Evolutionary conservation across 2,888 invertebrate genomes (phyloP).

Genomic region (Euplagia quadripunctaria): DNA sequence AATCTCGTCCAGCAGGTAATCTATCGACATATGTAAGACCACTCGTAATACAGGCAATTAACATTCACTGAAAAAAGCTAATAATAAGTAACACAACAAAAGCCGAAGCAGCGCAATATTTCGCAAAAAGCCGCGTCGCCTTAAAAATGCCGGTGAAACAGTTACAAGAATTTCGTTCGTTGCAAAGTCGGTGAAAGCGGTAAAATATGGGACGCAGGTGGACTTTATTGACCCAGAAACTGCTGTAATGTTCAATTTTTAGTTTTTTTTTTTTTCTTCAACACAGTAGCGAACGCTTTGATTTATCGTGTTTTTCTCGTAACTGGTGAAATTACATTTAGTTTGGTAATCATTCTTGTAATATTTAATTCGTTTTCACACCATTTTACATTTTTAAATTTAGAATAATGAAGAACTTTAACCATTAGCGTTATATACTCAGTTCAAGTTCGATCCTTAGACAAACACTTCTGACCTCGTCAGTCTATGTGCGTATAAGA

Average conservation of each 20-base stretch:
- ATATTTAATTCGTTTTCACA: neutral
- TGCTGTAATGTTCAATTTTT: constrained; percentile 41
- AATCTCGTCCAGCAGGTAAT: neutral
- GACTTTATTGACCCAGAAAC: constrained; percentile 49
- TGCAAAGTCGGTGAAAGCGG: constrained; percentile 23
- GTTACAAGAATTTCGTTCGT: constrained; percentile 36
- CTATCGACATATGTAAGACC: too few species aligned
- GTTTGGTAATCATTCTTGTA: constrained; percentile 17
- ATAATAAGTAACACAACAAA: neutral
- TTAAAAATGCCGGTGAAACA: constrained; percentile 29
- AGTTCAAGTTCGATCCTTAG: too few species aligned
- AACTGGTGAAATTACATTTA: constrained; percentile 22
- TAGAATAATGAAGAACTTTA: too few species aligned
- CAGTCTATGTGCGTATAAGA: too few species aligned
- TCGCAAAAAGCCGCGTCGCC: constrained; percentile 21
- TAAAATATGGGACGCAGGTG: constrained; percentile 51
- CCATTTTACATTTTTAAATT: neutral
- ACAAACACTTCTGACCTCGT: too few species aligned
- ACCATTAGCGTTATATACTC: too few species aligned
- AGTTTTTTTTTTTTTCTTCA: constrained; percentile 37
- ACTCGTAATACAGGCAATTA: too few species aligned
- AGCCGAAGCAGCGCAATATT: constrained; percentile 11
- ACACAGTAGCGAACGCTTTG: constrained; percentile 26
- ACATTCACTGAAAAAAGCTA: too few species aligned
- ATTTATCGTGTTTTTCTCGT: constrained; percentile 36